Conservation (phyloP, 35 echinoderm and acorn worm species). For the Anneissia japonica region DNA sequence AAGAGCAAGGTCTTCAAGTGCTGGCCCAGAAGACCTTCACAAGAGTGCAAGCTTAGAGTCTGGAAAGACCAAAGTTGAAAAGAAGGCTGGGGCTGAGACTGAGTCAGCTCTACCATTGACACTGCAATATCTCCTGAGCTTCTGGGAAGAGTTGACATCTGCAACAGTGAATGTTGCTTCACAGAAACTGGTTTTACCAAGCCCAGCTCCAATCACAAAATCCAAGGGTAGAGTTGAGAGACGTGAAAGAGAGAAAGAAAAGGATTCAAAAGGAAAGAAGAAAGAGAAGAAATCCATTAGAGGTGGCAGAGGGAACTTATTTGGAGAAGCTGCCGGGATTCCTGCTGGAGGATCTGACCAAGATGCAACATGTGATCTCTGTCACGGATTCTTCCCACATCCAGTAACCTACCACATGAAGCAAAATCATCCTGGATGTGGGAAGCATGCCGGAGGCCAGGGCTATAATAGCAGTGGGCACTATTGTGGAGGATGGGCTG, state of each 20-base stretch:
- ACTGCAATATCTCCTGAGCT: constrained; percentile 73
- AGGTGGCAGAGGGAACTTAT: constrained; percentile 86
- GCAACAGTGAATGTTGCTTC: constrained; percentile 78
- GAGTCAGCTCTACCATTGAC: constrained; percentile 58
- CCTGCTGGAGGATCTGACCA: constrained; percentile 64
- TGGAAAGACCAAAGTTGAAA: neutral
- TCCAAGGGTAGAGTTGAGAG: constrained; percentile 37
- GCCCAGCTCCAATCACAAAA: constrained; percentile 84
- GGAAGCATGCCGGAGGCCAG: constrained; percentile 74
- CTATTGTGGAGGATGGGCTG: constrained; percentile 89
- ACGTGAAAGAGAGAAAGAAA: constrained; percentile 56
- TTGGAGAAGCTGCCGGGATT: constrained; percentile 87
- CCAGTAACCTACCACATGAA: constrained; percentile 98
- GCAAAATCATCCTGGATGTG: constrained; percentile 86
- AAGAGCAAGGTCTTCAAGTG: constrained; percentile 45
- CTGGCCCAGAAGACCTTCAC: constrained; percentile 35
- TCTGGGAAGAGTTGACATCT: constrained; percentile 83
- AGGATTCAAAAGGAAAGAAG: constrained; percentile 84
- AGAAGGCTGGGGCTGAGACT: neutral
- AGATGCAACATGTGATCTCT: constrained; percentile 82
- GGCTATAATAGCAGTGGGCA: constrained; percentile 96
- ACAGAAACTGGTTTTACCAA: constrained; percentile 79
- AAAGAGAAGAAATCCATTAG: constrained; percentile 65
- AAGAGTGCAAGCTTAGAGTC: constrained; percentile 11
- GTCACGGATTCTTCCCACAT: constrained; percentile 78